A percentile compares a stretch with the other conserved stretches of the same genome.
Evolutionary conservation across 2,113 vertebrate genomes (phyloP).

Genomic region (Microcebus griseorufus): DNA sequence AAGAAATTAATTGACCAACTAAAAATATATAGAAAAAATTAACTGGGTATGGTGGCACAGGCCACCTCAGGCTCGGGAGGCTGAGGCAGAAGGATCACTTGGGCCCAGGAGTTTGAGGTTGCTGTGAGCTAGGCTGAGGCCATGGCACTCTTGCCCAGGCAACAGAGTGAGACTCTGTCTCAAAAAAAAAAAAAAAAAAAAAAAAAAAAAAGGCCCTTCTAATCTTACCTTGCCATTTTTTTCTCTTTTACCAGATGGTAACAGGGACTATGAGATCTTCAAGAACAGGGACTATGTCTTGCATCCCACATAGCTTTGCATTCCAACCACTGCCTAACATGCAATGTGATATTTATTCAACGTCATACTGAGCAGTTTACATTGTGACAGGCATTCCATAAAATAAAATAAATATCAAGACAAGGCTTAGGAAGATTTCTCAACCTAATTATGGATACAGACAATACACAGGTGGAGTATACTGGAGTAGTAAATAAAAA

Average conservation of each 20-base stretch:
- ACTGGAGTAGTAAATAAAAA: neutral
- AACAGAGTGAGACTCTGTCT: too few relatives aligned
- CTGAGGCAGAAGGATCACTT: too few relatives aligned
- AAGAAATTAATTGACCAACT: too few relatives aligned
- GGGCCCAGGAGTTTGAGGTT: too few relatives aligned
- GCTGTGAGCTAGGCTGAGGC: too few relatives aligned
- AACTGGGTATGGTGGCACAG: too few relatives aligned
- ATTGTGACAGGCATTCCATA: neutral
- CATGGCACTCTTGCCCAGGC: too few relatives aligned
- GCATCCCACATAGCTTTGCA: neutral
- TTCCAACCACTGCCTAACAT: neutral
- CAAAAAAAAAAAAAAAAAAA: too few relatives aligned
- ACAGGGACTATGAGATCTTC: neutral
- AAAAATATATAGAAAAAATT: too few relatives aligned
- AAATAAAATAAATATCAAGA: slow-evolving; percentile 7
- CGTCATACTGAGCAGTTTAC: neutral
- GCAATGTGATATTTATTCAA: neutral
- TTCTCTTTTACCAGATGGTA: neutral
- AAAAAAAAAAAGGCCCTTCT: neutral
- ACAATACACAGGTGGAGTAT: neutral
- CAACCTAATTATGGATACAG: neutral
- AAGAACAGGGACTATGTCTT: neutral
- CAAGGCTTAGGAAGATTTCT: neutral
- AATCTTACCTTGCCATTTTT: neutral
- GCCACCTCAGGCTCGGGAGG: too few relatives aligned